Base-by-base conservation (phyloP, 2,797 vertebrate genomes). In the Tokudaia tokunoshimensis region DNA sequence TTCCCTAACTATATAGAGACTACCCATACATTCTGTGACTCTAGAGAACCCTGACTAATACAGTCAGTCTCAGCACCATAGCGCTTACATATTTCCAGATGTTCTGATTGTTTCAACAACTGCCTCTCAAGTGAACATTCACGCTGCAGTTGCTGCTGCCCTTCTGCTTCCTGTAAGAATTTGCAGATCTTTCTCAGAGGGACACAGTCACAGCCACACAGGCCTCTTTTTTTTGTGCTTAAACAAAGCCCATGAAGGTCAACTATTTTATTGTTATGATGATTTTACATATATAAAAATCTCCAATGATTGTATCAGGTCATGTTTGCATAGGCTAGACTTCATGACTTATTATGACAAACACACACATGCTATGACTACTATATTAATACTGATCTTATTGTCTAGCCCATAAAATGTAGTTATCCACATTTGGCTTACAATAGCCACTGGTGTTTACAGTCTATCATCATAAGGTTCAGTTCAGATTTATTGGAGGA, bases 51-150 rank as follows among this genome's bases (percentile, higher is more conserved):
- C 41, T 41, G 41, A 41, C 41, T 41, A 41, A 41, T 41, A 41
- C 41, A 41, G 41, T 41, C 41, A 70, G 31, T 55, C 65, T 93
- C 52, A 89, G 52, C 72, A 41, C 80, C 78, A 92, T 50, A 19
- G 13, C 20, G 75, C 67, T 93, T 93, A 63, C 70, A 44, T 87
- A 89, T 90, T 89, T 72, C 91, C 96, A 96, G 94, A 94, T 97
- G 95, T 96, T 96, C 81, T 82, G 91, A 79, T 75, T 97, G 91
- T 96, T 93, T 92, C 75, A 92, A 94, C 93, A 96, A 63, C 94
- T 83, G 63, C 83, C 47, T 34, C 70, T 93, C 63, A 78, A 74
- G 52, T 13, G 70, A 57, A 76, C 57, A 59, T 76, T 87, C 67
- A 80, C 57, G 15, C 74, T 79, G 88, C 81, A 75, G 67, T 47